Evolutionary conservation across 2,888 invertebrate genomes (phyloP).

Genomic region (Drosophila affinis): DNA sequence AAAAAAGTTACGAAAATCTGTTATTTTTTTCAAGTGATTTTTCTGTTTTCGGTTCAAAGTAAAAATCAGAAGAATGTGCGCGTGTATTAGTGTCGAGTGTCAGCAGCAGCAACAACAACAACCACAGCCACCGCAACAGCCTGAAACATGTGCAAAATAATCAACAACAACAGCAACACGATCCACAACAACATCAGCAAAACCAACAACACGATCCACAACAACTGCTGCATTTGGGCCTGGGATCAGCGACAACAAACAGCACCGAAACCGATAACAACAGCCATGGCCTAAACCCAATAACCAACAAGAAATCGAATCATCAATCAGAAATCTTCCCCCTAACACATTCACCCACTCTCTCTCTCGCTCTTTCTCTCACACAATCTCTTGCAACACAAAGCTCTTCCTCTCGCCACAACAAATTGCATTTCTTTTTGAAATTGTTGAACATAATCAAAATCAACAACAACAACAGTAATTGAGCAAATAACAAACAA

Average conservation of each 20-base stretch:
- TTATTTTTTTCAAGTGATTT: conserved; percentile 46
- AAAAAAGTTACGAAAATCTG: conserved; percentile 15
- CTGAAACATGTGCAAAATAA: conserved; percentile 25
- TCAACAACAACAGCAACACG: conserved; percentile 16
- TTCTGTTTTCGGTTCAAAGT: conserved; percentile 17
- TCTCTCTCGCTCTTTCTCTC: neutral
- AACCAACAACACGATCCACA: conserved; percentile 10
- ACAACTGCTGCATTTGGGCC: conserved; percentile 3
- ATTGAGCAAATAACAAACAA: conserved; percentile 4
- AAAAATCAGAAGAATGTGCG: conserved; percentile 33
- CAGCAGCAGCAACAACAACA: conserved; percentile 46
- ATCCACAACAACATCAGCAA: conserved; percentile 19
- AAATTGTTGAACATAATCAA: neutral
- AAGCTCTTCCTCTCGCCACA: neutral
- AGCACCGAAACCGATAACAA: conserved; percentile 16
- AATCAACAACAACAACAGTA: conserved; percentile 4
- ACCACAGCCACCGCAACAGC: conserved; percentile 17
- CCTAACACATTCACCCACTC: neutral
- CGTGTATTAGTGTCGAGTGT: conserved; percentile 58
- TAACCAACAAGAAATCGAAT: neutral
- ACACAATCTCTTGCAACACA: neutral
- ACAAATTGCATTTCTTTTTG: neutral
- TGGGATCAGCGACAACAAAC: conserved; percentile 18
- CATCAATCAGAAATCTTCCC: neutral
- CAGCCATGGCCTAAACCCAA: neutral